Evolutionary conservation across 2,797 vertebrate genomes (phyloP), one percentile per base, ranked within the genome.

Genomic region (Galaxias olidus): DNA sequence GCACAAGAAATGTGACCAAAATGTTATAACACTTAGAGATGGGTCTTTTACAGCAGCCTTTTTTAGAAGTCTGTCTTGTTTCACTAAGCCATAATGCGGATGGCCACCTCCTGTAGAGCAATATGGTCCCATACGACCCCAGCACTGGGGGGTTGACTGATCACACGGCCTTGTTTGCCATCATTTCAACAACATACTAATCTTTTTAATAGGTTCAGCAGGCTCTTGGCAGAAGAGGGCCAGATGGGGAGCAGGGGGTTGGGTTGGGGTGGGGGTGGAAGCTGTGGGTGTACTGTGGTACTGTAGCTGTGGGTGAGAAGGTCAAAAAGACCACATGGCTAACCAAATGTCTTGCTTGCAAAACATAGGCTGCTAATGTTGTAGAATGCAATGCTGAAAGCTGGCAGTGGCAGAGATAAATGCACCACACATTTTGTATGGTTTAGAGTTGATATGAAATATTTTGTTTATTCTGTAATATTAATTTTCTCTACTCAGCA

Each of bases 91-190:
- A 42, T 11, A 64, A 75, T 49, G 57, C 42, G 67, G 63, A 30
- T 66, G 68, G 63, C 53, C 70, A 70, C 75, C 62, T 80, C 69
- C 65, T 68, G 73, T 66, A 57, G 74, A 79, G 61, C 61, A 66
- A 53, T 63, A 51, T 61, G 57, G 53, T 63, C 61, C 72, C 80
- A 43, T 48, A 48, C 61, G 48, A 66, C 64, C 50, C 51, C 54
- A 50, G 14, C 44, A 55, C 11, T 0, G 2, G 52, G 69, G 51
- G 65, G 69, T 60, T 79, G 68, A 74, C 59, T 74, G 67, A 76
- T 80, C 77, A 76, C 77, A 81, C 68, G 80, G 45, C 13, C 62
- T 78, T 77, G 71, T 79, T 73, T 80, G 59, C 52, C 43, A 68
- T 54, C 47, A 52, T 79, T 11, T 52, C 57, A 79, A 56, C 53